Percentiles rank a stretch among this genome's conserved stretches.
These are phyloP conservation scores for Acronicta alni DNA, from an alignment of 2,888 invertebrate genomes.

Conservation along the genomic window DNA sequence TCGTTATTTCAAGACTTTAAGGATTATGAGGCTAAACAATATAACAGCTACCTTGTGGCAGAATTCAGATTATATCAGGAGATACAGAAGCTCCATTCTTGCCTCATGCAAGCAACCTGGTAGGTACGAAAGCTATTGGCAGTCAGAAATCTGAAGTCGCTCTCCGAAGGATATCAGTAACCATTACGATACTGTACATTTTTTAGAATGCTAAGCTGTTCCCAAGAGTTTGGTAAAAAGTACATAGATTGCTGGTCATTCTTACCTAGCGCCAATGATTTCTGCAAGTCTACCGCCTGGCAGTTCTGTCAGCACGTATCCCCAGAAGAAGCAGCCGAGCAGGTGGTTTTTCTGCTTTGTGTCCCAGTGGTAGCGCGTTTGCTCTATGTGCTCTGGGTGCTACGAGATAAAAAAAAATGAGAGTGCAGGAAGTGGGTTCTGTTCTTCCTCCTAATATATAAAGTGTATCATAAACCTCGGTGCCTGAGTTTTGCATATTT, in stretches of 20 bases:
- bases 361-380: slow-evolving; percentile 93
- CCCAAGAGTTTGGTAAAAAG: neutral
- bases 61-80: neutral
- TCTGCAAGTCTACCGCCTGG: slow-evolving; percentile 96
- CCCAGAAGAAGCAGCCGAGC: slow-evolving; percentile 97
- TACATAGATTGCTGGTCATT: neutral
- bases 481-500: too few species aligned
- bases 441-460: too few species aligned
- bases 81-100: neutral
- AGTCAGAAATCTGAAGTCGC: neutral
- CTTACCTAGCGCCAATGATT: slow-evolving; percentile 92
- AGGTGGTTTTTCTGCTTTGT: slow-evolving; percentile 94
- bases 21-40: too few species aligned
- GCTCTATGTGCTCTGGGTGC: slow-evolving; percentile 83
- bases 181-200: neutral
- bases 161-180: too few species aligned
- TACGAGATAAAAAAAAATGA: slow-evolving; percentile 50
- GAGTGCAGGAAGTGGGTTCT: too few species aligned
- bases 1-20: neutral
- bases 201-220: too few species aligned
- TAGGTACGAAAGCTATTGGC: neutral
- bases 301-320: slow-evolving; percentile 96
- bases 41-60: neutral
- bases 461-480: too few species aligned
- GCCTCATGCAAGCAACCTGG: neutral